phyloP scores from a whole-genome alignment of 2,797 vertebrate species.

The Sternarchorhynchus goeldii region DNA sequence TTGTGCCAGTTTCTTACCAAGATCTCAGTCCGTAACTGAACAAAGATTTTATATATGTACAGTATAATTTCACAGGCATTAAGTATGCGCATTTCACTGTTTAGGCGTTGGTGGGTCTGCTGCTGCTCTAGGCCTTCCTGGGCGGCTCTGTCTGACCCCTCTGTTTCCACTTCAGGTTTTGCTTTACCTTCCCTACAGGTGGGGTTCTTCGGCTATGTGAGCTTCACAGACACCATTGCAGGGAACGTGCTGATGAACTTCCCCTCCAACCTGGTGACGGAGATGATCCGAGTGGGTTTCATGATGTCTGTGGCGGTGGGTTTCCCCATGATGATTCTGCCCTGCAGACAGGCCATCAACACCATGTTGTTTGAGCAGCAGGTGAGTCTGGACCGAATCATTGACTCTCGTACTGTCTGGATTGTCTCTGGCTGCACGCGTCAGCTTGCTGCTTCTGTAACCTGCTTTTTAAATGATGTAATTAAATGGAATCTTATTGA shows the following conservation, averaged over 20 bases:
- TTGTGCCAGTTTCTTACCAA: not conserved
- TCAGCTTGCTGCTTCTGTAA: not conserved
- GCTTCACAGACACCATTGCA: conserved; percentile 90
- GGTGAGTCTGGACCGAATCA: conserved; percentile 68
- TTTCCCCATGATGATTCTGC: conserved; percentile 99
- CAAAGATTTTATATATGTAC: not conserved
- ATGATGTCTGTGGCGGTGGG: conserved; percentile 98
- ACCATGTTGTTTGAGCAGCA: conserved; percentile 98
- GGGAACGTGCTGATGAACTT: conserved; percentile 98
- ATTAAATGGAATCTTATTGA: not conserved
- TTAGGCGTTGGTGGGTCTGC: too few relatives aligned
- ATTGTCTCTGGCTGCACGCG: not conserved
- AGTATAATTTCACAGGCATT: too few relatives aligned
- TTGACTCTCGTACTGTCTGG: not conserved
- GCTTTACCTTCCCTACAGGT: conserved; percentile 74
- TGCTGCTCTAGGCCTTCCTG: too few relatives aligned
- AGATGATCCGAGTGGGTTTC: conserved; percentile 94
- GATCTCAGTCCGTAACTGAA: not conserved
- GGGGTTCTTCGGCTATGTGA: conserved; percentile 97
- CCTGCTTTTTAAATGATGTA: not conserved
- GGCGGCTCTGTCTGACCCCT: not conserved
- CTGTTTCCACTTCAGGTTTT: not conserved
- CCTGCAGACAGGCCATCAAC: conserved; percentile 95
- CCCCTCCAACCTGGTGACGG: conserved; percentile 94
- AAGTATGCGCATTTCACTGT: too few relatives aligned